Conservation (phyloP, 2,888 invertebrate species). For the Phragmatobia fuliginosa region DNA sequence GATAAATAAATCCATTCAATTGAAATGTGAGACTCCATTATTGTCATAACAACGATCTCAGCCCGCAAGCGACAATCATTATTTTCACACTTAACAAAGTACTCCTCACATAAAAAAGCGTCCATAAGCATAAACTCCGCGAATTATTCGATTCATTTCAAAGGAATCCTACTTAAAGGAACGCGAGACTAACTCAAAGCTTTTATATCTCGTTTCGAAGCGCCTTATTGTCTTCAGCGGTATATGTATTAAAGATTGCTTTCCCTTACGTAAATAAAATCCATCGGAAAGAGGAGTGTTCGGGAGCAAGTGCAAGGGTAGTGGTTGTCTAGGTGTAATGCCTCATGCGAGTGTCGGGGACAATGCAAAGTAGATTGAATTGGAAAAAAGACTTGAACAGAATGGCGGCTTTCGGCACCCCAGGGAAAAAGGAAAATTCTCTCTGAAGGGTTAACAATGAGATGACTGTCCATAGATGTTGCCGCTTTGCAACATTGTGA, state of each 20-base stretch:
- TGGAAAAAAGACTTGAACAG: slow-evolving; percentile 82
- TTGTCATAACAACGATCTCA: slow-evolving; percentile 52
- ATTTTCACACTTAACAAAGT: slow-evolving; percentile 74
- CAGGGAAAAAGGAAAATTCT: slow-evolving; percentile 69
- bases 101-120: slow-evolving; percentile 73
- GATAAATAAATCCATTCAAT: slow-evolving; percentile 48
- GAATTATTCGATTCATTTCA: slow-evolving; percentile 86
- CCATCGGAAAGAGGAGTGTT: slow-evolving; percentile 80
- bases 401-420: slow-evolving; percentile 80
- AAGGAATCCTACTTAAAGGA: slow-evolving; percentile 85
- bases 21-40: slow-evolving; percentile 52
- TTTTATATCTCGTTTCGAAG: slow-evolving; percentile 84
- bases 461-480: slow-evolving; percentile 69
- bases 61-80: slow-evolving; percentile 63
- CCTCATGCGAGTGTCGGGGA: slow-evolving; percentile 83
- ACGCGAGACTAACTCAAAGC: slow-evolving; percentile 85
- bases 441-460: slow-evolving; percentile 79
- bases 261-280: slow-evolving; percentile 87
- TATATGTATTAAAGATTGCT: slow-evolving; percentile 86
- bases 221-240: slow-evolving; percentile 85
- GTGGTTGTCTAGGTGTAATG: slow-evolving; percentile 81
- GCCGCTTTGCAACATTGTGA: slow-evolving; percentile 46
- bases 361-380: slow-evolving; percentile 87
- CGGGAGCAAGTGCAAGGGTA: slow-evolving; percentile 77
- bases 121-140: slow-evolving; percentile 79